phyloP scores from a whole-genome alignment of 2,797 vertebrate species.

The Oceanodroma leucorhoa region DNA sequence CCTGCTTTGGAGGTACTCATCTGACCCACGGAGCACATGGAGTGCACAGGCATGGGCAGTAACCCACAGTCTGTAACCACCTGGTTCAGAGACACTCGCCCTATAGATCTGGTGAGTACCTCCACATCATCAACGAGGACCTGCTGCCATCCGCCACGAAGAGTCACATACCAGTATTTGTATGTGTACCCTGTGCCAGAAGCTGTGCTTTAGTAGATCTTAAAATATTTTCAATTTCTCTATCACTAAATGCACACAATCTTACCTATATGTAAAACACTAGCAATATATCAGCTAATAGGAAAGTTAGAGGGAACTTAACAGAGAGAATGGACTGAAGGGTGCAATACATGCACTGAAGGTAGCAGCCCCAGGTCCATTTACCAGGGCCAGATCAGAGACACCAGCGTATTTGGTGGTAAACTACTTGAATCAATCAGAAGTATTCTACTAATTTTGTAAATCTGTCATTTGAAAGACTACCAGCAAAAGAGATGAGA shows the following conservation, averaged over 20 bases:
- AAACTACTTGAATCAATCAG: background rate
- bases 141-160: background rate
- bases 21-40: fast-evolving
- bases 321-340: background rate
- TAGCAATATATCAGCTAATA: background rate
- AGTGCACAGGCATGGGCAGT: background rate
- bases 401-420: background rate
- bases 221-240: background rate
- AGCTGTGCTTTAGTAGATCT: background rate
- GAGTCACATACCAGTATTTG: background rate
- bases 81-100: background rate
- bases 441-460: background rate
- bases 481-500: background rate
- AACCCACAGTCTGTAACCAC: background rate
- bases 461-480: background rate
- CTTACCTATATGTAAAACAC: background rate
- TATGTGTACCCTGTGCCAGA: background rate
- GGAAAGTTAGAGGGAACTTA: background rate
- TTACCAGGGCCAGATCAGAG: background rate
- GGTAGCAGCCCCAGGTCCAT: background rate
- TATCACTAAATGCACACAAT: background rate
- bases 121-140: background rate
- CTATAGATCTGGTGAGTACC: background rate
- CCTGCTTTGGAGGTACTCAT: background rate
- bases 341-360: background rate